A percentile compares a stretch with the other conserved stretches of the same genome.
phyloP scores from a whole-genome alignment of 1,140 invertebrate species.

The Apolygus lucorum region DNA sequence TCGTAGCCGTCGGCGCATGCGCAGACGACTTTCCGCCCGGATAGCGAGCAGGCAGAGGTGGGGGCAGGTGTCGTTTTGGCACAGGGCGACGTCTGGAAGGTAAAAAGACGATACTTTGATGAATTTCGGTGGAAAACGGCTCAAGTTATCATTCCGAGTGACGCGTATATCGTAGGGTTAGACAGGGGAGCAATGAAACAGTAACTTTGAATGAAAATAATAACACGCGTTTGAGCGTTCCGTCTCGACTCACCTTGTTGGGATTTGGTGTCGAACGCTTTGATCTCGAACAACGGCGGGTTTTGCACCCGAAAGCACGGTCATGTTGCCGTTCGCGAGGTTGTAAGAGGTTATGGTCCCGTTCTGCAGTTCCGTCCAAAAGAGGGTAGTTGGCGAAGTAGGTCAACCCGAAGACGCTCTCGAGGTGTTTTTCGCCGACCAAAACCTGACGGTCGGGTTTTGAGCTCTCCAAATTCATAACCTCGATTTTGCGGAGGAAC shows the following conservation, averaged over 20 bases:
- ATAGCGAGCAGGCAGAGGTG: constrained; percentile 47
- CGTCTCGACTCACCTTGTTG: constrained; percentile 45
- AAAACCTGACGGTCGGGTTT: constrained; percentile 25
- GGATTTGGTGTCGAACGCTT: constrained; percentile 46
- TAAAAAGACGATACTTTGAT: not conserved
- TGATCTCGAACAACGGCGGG: constrained; percentile 52
- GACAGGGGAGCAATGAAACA: no score
- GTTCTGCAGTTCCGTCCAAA: constrained; percentile 50
- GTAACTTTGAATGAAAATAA: no score
- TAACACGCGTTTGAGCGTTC: no score
- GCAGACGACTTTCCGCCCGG: constrained; percentile 42
- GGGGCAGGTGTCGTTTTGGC: constrained; percentile 1
- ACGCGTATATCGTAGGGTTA: no score
- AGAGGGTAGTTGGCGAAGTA: constrained; percentile 41
- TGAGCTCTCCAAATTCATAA: constrained; percentile 26
- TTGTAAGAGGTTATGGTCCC: constrained; percentile 47
- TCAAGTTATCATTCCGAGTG: not conserved
- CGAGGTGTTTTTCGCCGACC: constrained; percentile 44
- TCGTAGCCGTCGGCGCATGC: constrained; percentile 45
- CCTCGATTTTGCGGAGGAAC: constrained; percentile 44
- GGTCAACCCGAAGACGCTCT: constrained; percentile 42
- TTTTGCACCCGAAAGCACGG: constrained; percentile 44
- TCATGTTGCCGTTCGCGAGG: constrained; percentile 38
- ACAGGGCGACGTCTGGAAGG: not conserved
- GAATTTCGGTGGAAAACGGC: not conserved